Evolutionary conservation across 1,140 invertebrate genomes (phyloP).

Genomic region (Sesamia nonagrioides): DNA sequence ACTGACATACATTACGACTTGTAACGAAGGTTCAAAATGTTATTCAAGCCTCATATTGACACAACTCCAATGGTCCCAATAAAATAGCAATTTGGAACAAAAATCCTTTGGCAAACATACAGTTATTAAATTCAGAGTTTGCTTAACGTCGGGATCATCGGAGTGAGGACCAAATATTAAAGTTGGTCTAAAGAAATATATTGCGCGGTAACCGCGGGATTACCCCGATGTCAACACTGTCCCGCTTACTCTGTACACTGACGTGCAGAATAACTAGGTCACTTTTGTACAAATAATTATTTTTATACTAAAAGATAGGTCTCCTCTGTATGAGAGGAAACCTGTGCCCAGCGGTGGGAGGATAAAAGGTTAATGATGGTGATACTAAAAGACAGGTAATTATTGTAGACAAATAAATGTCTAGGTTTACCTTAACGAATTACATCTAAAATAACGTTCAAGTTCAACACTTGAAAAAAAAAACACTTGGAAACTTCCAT

Average conservation of each 20-base stretch:
- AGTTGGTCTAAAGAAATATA: slow-evolving; percentile 77
- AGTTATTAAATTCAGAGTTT: slow-evolving; percentile 73
- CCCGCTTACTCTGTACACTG: slow-evolving; percentile 61
- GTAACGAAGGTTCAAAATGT: neutral
- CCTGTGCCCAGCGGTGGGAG: too few relatives aligned
- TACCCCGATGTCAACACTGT: slow-evolving; percentile 74
- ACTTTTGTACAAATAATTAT: neutral
- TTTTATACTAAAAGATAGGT: too few relatives aligned
- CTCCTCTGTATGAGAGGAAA: too few relatives aligned
- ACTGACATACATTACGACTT: neutral
- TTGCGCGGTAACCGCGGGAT: slow-evolving; percentile 75
- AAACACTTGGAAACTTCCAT: too few relatives aligned
- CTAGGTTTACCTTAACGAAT: too few relatives aligned
- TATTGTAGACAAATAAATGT: too few relatives aligned
- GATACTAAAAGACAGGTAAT: too few relatives aligned
- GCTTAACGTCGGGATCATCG: slow-evolving; percentile 61
- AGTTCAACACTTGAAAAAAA: too few relatives aligned
- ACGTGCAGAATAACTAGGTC: slow-evolving; percentile 24
- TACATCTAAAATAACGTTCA: too few relatives aligned
- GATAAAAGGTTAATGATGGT: too few relatives aligned
- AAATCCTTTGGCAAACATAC: slow-evolving; percentile 65
- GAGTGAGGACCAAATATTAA: slow-evolving; percentile 73
- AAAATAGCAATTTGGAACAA: slow-evolving; percentile 61
- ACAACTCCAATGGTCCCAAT: slow-evolving; percentile 54
- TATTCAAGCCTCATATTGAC: neutral